Base-by-base conservation (phyloP, 2,797 vertebrate genomes). In the Danio kyathit region DNA sequence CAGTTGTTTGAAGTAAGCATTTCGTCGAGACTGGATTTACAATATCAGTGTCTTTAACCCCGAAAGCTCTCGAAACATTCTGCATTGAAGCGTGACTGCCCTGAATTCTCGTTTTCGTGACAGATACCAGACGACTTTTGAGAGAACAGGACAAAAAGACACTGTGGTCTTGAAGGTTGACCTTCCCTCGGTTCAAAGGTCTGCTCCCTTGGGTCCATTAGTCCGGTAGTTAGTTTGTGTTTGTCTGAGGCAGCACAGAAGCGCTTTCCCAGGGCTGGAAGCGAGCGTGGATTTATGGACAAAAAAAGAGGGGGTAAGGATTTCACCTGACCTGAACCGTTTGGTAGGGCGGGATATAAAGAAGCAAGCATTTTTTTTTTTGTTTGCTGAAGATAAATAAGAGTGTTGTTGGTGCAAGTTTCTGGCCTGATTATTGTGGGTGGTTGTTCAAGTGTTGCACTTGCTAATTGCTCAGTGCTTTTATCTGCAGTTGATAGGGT, bases 181-280 rank as follows among this genome's bases (percentile, higher is more conserved):
- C 61, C 75, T 65, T 56, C 52, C 49, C 5, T 21, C 10, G 69
- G 61, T 49, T 77, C 11, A 79, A 49, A 79, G 63, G 76, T 77
- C 76, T 49, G 38, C 77, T 80, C 78, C 52, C 44, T 44, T 16
- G 43, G 67, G 74, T 61, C 67, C 74, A 77, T 76, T 73, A 81
- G 60, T 49, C 74, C 44, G 72, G 44, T 73, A 52, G 60, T 66
- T 29, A 10, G 29, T 59, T 43, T 65, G 59, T 79, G 67, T 64
- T 43, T 65, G 40, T 54, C 61, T 40, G 43, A 60, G 46, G 38
- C 16, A 21, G 60, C 49, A 76, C 46, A 76, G 60, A 46, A 74
- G 40, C 59, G 3, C 1, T 63, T 79, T 71, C 76, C 72, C 71
- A 81, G 49, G 66, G 57, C 65, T 64, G 49, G 21, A 38, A 21